Base-by-base conservation (phyloP, 2,888 invertebrate genomes). In the Chloromyia formosa region DNA sequence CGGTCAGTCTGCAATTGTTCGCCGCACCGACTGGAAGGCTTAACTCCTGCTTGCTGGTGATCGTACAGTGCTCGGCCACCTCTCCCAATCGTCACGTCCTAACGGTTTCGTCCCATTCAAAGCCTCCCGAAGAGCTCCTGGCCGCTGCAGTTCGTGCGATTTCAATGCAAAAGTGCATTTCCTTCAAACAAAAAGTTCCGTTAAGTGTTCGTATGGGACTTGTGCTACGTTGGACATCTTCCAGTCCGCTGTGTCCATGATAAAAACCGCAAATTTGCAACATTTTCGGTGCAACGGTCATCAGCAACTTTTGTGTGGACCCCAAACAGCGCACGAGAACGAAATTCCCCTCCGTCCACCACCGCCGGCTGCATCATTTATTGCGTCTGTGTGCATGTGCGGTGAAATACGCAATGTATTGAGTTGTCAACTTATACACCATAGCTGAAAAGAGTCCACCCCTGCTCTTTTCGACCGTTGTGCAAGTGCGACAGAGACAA, bases 1-100 rank as follows among this genome's bases (percentile, higher is more conserved):
- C 20, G 10, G 66, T 66, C 66, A 66, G 66, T 66, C 45, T 45
- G 1, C 66, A 22, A 66, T 49, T 66, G 49, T 22, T 66, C 66
- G 45, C 49, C 66, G 49, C 49, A 9, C 20, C 12, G 66, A 18
- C 49, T 66, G 66, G 66, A 66, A 62, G 62, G 40, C 40, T 62
- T 16, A 35, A 62, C 12, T 27, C 23, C 23, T 1, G 23, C 10
- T 23, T 62, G 4, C 18, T 62, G 23, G 9, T 23, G 5, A n/a
- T 61, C n/a, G 61, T 3, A n/a, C n/a, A n/a, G n/a, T n/a, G n/a
- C n/a, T n/a, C n/a, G n/a, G n/a, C n/a, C n/a, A n/a, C n/a, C n/a
- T n/a, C 20, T 16, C 14, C n/a, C 27, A 60, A 23, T 16, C 16
- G 53, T 53, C 53, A 20, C 18, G 27, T 35, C 27, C 27, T 35